phyloP scores from a whole-genome alignment of 2,797 vertebrate species.

The Leucoraja ocellata region DNA sequence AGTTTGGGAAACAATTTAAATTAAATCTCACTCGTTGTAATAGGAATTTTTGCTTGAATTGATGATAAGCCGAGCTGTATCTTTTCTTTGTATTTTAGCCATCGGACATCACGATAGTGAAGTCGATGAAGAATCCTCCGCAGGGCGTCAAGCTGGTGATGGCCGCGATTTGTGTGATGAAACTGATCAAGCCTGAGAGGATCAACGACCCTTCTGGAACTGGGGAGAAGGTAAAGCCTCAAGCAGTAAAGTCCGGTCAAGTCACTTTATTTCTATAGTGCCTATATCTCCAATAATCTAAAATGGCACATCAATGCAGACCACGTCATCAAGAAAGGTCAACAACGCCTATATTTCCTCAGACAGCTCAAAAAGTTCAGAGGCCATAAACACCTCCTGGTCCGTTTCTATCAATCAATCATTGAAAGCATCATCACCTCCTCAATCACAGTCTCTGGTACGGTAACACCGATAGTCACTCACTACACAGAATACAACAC shows the following conservation, averaged over 20 bases:
- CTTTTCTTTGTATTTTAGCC: constrained; percentile 60
- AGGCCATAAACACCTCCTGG: too few species aligned
- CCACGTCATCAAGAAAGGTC: too few species aligned
- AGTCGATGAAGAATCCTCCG: constrained; percentile 96
- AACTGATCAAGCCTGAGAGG: constrained; percentile 83
- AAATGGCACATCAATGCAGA: too few species aligned
- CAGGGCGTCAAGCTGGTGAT: constrained; percentile 92
- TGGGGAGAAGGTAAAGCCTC: constrained; percentile 74
- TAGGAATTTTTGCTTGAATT: background rate
- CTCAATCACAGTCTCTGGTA: too few species aligned
- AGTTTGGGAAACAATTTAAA: background rate
- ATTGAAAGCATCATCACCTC: too few species aligned
- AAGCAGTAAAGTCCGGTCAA: background rate
- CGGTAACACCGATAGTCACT: too few species aligned
- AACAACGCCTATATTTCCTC: too few species aligned
- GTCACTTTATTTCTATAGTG: too few species aligned
- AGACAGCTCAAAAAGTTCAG: too few species aligned
- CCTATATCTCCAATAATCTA: too few species aligned
- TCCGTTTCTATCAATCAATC: too few species aligned
- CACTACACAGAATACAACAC: too few species aligned
- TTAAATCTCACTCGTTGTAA: background rate
- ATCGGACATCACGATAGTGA: constrained; percentile 84
- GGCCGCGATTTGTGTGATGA: constrained; percentile 93
- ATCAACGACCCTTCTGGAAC: constrained; percentile 70
- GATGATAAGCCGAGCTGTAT: background rate